Conservation (phyloP, 2,797 vertebrate species). For the Myotis vivesi region DNA sequence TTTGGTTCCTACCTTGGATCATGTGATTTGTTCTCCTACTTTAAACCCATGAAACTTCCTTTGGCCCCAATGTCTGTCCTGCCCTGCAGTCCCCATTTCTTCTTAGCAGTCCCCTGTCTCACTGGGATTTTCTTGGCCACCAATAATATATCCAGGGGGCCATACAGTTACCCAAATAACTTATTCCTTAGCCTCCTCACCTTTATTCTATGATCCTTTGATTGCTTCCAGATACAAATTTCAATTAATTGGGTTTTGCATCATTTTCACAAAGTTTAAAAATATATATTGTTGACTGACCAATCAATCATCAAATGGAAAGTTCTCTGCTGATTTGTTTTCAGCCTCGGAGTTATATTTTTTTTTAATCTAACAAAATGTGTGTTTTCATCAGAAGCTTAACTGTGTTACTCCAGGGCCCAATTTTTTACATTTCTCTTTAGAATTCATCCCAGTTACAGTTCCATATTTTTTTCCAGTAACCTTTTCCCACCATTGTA, state of each 20-base stretch:
- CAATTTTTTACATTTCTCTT: not conserved
- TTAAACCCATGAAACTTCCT: not conserved
- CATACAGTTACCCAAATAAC: not conserved
- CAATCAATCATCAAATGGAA: not conserved
- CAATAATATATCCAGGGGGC: not conserved
- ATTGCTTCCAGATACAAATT: not conserved
- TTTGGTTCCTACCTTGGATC: not conserved
- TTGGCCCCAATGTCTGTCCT: not conserved
- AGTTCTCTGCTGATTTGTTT: not conserved
- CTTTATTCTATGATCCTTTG: not conserved
- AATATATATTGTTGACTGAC: not conserved
- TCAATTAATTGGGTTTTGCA: not conserved
- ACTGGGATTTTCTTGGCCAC: not conserved
- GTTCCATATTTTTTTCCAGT: not conserved
- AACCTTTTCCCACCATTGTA: not conserved
- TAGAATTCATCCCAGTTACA: not conserved
- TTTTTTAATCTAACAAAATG: not conserved
- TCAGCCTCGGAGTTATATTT: not conserved
- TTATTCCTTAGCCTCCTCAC: not conserved
- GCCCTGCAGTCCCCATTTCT: not conserved
- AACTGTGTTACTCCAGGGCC: not conserved
- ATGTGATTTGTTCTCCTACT: not conserved
- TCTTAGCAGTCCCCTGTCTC: not conserved
- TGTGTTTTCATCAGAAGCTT: constrained; percentile 3
- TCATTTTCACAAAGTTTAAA: not conserved